Conservation (phyloP, 2,797 vertebrate species). For the Cryptoprocta ferox region DNA sequence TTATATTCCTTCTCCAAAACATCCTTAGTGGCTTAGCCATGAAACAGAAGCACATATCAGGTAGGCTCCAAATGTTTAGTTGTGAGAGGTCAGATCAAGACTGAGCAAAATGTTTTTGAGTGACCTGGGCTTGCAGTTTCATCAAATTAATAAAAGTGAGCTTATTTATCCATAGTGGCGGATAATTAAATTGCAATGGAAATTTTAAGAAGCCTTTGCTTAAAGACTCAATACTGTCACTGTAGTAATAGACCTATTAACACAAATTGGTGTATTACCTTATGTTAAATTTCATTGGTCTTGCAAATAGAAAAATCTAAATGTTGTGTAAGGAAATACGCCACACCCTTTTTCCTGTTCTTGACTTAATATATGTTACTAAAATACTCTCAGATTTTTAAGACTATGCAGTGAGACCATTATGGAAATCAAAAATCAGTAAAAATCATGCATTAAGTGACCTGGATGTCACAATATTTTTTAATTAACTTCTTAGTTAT, state of each 20-base stretch:
- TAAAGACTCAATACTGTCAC: slow-evolving; percentile 3
- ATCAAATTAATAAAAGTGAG: not conserved
- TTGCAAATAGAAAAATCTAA: not conserved
- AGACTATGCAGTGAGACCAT: not conserved
- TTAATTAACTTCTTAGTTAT: slow-evolving; percentile 49
- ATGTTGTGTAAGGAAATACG: not conserved
- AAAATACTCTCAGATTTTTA: slow-evolving; percentile 52
- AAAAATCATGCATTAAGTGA: not conserved
- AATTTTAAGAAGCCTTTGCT: slow-evolving; percentile 15
- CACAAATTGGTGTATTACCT: not conserved
- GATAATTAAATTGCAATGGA: not conserved
- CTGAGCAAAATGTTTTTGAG: slow-evolving; percentile 6
- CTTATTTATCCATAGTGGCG: slow-evolving; percentile 15
- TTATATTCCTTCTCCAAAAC: slow-evolving; percentile 7
- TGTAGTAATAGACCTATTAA: not conserved
- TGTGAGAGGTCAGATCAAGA: not conserved
- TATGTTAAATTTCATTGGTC: slow-evolving; percentile 27
- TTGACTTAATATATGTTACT: slow-evolving; percentile 34
- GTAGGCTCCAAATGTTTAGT: slow-evolving; percentile 24
- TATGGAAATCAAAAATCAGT: slow-evolving; percentile 41
- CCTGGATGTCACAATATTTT: not conserved
- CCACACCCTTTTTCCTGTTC: not conserved
- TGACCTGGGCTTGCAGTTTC: not conserved
- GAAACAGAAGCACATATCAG: not conserved
- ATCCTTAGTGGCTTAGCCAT: not conserved